Evolutionary conservation across 2,888 invertebrate species (phyloP), one percentile per base, ranked within the genome.

Genomic region (Oasisia sp.): DNA sequence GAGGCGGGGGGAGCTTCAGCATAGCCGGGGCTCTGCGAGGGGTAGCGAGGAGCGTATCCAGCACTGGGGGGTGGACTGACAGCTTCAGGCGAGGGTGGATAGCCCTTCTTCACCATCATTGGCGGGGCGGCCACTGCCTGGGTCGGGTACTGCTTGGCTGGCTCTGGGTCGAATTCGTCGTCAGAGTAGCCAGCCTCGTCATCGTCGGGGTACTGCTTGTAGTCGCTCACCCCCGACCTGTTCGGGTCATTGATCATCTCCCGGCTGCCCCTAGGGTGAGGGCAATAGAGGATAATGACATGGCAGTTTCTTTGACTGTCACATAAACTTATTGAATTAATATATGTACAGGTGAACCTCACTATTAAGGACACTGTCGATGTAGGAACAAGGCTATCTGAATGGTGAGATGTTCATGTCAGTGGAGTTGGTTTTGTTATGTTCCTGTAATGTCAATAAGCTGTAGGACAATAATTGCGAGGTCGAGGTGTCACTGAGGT

Each of bases 191-290:
- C 74, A 27, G 27, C 74, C 7, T 74, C 74, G 27, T 74, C 74
- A 74, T 74, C n/a, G 74, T 74, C n/a, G 74, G 19, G 19, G 74
- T 27, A n/a, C 74, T 74, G 74, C 27, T 74, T 74, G 74, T 74
- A 74, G 74, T 74, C 74, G 27, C 74, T 74, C 19, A 74, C n/a
- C 74, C 74, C 74, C 7, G 74, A 74, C 19, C 74, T 32, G 32
- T 44, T 44, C 8, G 90, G 90, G 32, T 90, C 38, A 32, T 90
- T 90, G 90, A 90, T 90, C 90, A 90, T 32, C 90, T 90, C 90
- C 44, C 90, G 90, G n/a, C 90, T 90, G 90, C 38, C 90, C 19
- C 90, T 90, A 44, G 1, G 14, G 1, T 4, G 32, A 90, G 90
- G 14, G 90, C 11, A 90, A 14, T 89, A 89, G 32, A 32, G 32